Evolutionary conservation across 2,797 vertebrate species (phyloP).

Genomic region (Bovichtus variegatus): DNA sequence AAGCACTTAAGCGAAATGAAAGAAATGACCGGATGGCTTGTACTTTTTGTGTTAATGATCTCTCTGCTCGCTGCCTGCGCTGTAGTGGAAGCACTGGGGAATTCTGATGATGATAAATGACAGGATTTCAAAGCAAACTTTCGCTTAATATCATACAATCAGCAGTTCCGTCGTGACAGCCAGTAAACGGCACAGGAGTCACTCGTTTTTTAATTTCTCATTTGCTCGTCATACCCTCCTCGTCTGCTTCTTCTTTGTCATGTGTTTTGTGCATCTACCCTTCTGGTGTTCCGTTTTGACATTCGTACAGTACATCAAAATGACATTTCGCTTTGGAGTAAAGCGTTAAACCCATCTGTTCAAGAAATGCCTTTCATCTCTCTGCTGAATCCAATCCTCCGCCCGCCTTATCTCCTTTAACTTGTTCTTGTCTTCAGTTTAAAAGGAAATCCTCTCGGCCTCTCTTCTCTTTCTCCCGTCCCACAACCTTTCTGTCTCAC

Average conservation of each 20-base stretch:
- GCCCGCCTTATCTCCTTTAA: not conserved
- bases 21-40: constrained; percentile 45
- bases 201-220: not conserved
- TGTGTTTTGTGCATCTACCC: not conserved
- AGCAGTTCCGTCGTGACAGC: not conserved
- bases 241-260: not conserved
- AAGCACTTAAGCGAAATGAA: constrained; percentile 38
- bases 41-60: constrained; percentile 16
- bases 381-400: constrained; percentile 27
- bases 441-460: constrained; percentile 40
- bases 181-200: too few species aligned
- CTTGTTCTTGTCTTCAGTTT: constrained; percentile 29
- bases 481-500: constrained; percentile 15
- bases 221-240: not conserved
- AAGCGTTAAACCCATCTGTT: constrained; percentile 20
- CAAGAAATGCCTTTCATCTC: constrained; percentile 22
- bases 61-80: constrained; percentile 10
- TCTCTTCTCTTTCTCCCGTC: not conserved
- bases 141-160: not conserved
- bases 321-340: constrained; percentile 9
- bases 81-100: not conserved
- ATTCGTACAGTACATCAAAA: not conserved
- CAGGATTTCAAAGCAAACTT: not conserved
- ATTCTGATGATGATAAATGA: not conserved
- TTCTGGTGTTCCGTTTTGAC: not conserved